These are phyloP conservation scores for Stegodyphus mimosarum DNA, from an alignment of 1,140 invertebrate species.

Conservation along the genomic window DNA sequence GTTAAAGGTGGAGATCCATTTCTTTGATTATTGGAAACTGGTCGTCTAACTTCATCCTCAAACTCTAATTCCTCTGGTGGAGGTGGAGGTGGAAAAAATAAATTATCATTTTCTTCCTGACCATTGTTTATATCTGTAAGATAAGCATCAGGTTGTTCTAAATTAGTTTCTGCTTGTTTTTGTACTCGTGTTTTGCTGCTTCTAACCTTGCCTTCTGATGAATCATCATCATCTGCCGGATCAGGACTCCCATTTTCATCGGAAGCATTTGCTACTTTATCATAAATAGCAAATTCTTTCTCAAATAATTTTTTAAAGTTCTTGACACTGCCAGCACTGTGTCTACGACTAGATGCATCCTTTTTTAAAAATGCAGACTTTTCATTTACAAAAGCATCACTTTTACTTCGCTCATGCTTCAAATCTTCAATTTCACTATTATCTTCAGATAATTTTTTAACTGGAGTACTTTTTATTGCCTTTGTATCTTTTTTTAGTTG, in stretches of 20 bases:
- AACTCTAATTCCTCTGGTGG: constrained; percentile 62
- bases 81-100: constrained; percentile 61
- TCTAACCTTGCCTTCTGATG: constrained; percentile 60
- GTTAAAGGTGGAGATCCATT: constrained; percentile 70
- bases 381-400: constrained; percentile 66
- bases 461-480: background rate
- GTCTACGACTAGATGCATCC: constrained; percentile 79
- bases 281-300: constrained; percentile 71
- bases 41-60: constrained; percentile 25
- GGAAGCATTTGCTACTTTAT: constrained; percentile 50
- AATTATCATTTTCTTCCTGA: constrained; percentile 47
- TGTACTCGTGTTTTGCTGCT: constrained; percentile 42
- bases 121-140: constrained; percentile 41
- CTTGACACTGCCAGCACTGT: constrained; percentile 91
- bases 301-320: constrained; percentile 93
- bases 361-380: constrained; percentile 51
- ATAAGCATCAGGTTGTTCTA: constrained; percentile 15
- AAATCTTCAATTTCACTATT: constrained; percentile 32
- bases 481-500: constrained; percentile 37
- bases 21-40: constrained; percentile 66
- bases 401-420: constrained; percentile 67
- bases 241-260: constrained; percentile 46
- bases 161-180: constrained; percentile 5
- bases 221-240: constrained; percentile 53
- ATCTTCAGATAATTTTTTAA: constrained; percentile 58